Conservation (phyloP, 2,797 vertebrate genomes). For the Eptatretus atami region DNA sequence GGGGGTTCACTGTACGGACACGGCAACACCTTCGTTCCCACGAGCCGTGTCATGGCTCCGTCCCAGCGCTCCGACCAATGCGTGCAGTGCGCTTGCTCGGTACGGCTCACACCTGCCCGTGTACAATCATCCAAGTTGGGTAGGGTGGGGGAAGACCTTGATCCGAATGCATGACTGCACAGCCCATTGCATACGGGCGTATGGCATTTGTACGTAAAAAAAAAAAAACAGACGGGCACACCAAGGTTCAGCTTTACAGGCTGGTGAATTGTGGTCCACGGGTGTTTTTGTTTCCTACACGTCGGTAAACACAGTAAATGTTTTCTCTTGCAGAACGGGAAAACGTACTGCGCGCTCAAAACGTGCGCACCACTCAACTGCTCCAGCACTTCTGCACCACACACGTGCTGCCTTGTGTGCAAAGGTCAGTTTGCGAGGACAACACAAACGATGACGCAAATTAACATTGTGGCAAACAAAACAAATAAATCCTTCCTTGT, state of each 20-base stretch:
- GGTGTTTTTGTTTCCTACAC: slow-evolving; percentile 9
- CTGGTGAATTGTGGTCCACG: slow-evolving; percentile 11
- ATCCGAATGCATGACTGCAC: neutral
- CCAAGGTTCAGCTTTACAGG: slow-evolving; percentile 11
- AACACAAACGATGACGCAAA: no score
- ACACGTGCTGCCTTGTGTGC: slow-evolving; percentile 57
- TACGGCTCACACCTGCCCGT: slow-evolving; percentile 15
- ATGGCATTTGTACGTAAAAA: slow-evolving; percentile 3
- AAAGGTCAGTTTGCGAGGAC: slow-evolving; percentile 24
- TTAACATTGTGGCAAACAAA: no score
- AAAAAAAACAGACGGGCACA: slow-evolving; percentile 10
- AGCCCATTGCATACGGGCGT: no score
- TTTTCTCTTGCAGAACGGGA: slow-evolving; percentile 32
- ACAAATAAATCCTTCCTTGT: no score
- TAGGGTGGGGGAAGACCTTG: neutral
- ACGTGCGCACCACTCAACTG: slow-evolving; percentile 45
- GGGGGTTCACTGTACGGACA: slow-evolving; percentile 50
- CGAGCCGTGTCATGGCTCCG: slow-evolving; percentile 27
- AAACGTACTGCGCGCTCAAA: slow-evolving; percentile 67
- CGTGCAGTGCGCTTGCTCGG: slow-evolving; percentile 64
- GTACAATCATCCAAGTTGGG: no score
- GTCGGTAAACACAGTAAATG: neutral
- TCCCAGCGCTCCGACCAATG: slow-evolving; percentile 51
- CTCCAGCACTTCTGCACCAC: slow-evolving; percentile 23
- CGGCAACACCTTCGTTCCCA: slow-evolving; percentile 48